These are phyloP conservation scores for Microctenopoma stevenorrisi DNA, from an alignment of 2,797 vertebrate genomes.

Conservation along the genomic window DNA sequence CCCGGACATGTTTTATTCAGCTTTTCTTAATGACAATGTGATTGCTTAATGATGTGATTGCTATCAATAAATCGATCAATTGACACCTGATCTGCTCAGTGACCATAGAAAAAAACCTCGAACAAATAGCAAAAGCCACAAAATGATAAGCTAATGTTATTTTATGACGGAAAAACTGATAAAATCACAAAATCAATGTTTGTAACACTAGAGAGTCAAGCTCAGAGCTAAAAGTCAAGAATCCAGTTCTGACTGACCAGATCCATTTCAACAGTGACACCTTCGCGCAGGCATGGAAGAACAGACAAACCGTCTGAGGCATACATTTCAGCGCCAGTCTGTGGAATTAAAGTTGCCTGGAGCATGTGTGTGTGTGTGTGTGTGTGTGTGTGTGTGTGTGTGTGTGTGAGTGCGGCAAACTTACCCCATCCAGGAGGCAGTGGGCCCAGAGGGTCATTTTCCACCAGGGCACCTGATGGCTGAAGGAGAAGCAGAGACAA, in stretches of 20 bases:
- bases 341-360: background rate
- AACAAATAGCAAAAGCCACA: background rate
- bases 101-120: background rate
- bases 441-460: constrained; percentile 94
- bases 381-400: constrained; percentile 17
- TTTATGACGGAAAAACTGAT: background rate
- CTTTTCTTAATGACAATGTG: background rate
- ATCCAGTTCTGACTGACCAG: background rate
- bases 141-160: background rate
- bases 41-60: constrained; percentile 19
- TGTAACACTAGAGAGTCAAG: background rate
- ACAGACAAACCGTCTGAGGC: background rate
- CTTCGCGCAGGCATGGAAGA: background rate
- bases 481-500: constrained; percentile 81
- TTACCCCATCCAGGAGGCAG: constrained; percentile 98
- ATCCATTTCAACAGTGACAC: background rate
- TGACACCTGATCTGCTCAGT: constrained; percentile 5
- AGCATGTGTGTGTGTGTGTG: background rate
- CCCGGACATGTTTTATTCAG: constrained; percentile 15
- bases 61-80: constrained; percentile 31
- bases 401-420: constrained; percentile 64
- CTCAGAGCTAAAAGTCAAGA: background rate
- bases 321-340: background rate
- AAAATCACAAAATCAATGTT: background rate
- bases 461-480: constrained; percentile 88